A percentile compares a stretch with the other conserved stretches of the same genome.
Conservation (phyloP, 2,113 vertebrate genomes). For the Callipepla californica region DNA sequence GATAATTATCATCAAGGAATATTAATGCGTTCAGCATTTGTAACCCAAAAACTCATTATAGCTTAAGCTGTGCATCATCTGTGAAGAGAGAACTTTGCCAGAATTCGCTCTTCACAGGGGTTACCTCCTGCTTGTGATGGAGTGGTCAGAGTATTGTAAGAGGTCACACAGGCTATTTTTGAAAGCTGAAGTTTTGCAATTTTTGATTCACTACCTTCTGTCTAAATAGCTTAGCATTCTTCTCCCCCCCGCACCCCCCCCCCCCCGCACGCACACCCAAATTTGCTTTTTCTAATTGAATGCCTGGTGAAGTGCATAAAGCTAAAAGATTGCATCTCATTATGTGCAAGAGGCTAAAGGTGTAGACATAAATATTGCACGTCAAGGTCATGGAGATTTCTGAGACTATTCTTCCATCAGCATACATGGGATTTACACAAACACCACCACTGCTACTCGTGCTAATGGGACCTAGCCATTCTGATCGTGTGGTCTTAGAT, state of each 20-base stretch:
- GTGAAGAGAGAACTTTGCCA: conserved; percentile 91
- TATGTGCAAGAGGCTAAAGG: conserved; percentile 49
- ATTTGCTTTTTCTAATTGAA: conserved; percentile 68
- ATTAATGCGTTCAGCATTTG: conserved; percentile 99
- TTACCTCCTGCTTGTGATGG: conserved; percentile 86
- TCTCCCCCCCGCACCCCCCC: background rate
- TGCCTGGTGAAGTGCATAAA: conserved; percentile 67
- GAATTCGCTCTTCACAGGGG: conserved; percentile 88
- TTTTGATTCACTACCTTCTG: conserved; percentile 84
- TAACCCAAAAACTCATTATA: conserved; percentile 99
- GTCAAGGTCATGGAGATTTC: conserved; percentile 69
- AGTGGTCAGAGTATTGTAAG: conserved; percentile 90
- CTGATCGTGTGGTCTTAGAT: background rate
- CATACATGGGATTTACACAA: conserved; percentile 53
- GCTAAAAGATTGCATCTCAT: conserved; percentile 58
- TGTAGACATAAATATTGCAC: conserved; percentile 40
- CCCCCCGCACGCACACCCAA: background rate
- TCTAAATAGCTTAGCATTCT: conserved; percentile 74
- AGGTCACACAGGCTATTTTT: conserved; percentile 89
- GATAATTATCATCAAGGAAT: conserved; percentile 99
- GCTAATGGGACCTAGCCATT: background rate
- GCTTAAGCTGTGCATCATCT: conserved; percentile 92
- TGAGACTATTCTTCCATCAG: conserved; percentile 42
- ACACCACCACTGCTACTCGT: background rate
- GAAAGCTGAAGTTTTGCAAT: conserved; percentile 84